Evolutionary conservation across 2,797 vertebrate species (phyloP), one percentile per base, ranked within the genome.

Genomic region (Rallus crepitans): DNA sequence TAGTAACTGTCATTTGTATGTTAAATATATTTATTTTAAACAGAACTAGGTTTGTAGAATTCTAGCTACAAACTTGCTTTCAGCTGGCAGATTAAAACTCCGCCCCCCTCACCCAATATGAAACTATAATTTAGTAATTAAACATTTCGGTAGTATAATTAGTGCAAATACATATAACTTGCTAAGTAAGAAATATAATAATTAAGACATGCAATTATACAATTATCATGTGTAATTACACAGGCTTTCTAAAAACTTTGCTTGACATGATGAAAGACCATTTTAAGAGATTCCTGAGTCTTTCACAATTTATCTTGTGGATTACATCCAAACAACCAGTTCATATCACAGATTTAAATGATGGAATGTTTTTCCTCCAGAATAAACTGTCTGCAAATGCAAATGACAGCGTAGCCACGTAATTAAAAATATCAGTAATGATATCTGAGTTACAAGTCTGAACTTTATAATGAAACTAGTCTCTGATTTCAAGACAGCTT

Each of bases 151-250:
- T 96, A 95, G 82, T 63, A 82, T 87, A 94, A 96, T 96, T 94
- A 97, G 64, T 94, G 35, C 69, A 97, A 97, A 97, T 93, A 94
- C 57, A 87, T 91, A 42, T 87, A 96, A 91, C 83, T 69, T 93
- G 60, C 60, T 93, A 92, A 94, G 65, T 69, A 93, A 95, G 52
- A 96, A 82, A 94, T 78, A 59, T 6, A 77, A 94, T 96, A 93
- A 97, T 96, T 97, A 94, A 93, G 83, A 96, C 52, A 52, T 33
- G 59, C 79, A 95, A 96, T 96, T 96, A 95, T 27, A 80, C 82
- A 95, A 96, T 96, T 96, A 98, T 53, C 55, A 63, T 84, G 70
- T 82, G 15, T 83, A 97, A 96, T 94, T 96, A 93, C 11, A 93
- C 2, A 96, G 78, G 59, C n/a, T 84, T 93, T 89, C 73, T 88